Conservation (phyloP, 2,797 vertebrate genomes). For the Chrosomus eos region DNA sequence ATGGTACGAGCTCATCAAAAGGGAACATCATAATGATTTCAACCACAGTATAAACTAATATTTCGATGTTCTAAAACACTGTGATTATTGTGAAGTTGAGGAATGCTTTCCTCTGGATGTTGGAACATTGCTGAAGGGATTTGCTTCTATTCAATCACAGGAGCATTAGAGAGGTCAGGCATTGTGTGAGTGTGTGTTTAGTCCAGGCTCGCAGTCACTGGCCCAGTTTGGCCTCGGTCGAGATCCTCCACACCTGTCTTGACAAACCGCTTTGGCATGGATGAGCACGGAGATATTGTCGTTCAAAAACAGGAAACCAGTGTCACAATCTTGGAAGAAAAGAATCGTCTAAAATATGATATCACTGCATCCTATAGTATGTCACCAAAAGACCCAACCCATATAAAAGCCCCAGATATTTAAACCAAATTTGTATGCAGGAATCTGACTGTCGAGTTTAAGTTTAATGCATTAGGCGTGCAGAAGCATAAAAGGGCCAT, state of each 20-base stretch:
- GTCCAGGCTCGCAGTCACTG: neutral
- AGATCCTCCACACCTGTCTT: neutral
- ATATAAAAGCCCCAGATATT: no score
- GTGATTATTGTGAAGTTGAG: neutral
- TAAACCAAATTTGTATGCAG: neutral
- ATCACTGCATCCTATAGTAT: neutral
- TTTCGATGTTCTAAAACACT: neutral
- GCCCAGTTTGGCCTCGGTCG: neutral
- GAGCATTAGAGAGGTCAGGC: conserved; percentile 21
- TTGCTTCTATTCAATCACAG: neutral
- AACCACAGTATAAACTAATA: neutral
- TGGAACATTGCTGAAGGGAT: conserved; percentile 6
- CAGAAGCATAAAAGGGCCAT: neutral
- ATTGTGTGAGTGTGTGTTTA: neutral
- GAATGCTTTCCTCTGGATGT: neutral
- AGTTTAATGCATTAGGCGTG: neutral
- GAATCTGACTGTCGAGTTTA: neutral
- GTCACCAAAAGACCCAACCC: neutral
- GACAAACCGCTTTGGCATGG: neutral
- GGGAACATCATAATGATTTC: neutral
- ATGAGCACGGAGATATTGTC: neutral
- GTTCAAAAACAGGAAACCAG: neutral
- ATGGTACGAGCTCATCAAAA: neutral
- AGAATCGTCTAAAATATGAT: neutral
- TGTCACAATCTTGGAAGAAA: neutral